Conservation (phyloP, 2,797 vertebrate species). For the Antennarius maculatus region DNA sequence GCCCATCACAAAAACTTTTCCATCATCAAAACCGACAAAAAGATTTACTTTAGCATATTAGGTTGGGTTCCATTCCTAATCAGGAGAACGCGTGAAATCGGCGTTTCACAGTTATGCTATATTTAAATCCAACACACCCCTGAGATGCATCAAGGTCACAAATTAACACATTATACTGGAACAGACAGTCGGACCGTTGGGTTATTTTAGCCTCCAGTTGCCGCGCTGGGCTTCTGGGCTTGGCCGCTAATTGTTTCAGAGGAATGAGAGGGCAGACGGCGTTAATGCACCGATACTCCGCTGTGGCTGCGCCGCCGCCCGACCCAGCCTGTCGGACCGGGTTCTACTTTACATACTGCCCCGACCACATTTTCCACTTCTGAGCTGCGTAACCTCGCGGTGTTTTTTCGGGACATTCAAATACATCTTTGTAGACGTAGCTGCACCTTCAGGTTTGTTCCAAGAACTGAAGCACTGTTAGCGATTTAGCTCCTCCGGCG, state of each 20-base stretch:
- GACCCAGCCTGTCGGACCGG: slow-evolving; percentile 53
- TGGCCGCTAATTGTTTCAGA: slow-evolving; percentile 53
- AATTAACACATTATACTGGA: slow-evolving; percentile 50
- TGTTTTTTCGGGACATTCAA: background rate
- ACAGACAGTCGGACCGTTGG: slow-evolving; percentile 38
- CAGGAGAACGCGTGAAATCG: no score
- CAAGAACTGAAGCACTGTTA: background rate
- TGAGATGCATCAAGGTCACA: slow-evolving; percentile 33
- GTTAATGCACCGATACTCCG: slow-evolving; percentile 35
- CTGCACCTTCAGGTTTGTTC: background rate
- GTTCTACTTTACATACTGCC: slow-evolving; percentile 36
- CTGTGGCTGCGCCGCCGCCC: slow-evolving; percentile 20
- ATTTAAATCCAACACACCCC: slow-evolving; percentile 8
- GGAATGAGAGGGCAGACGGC: slow-evolving; percentile 58
- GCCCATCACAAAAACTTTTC: no score
- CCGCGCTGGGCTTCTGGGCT: slow-evolving; percentile 24
- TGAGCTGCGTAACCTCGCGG: background rate
- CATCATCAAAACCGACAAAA: no score
- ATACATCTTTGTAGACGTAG: background rate
- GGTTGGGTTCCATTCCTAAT: no score
- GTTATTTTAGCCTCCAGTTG: slow-evolving; percentile 66
- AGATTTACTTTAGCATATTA: no score
- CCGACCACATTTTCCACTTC: slow-evolving; percentile 50
- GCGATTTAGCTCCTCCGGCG: no score
- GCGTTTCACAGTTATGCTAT: background rate